phyloP scores from a whole-genome alignment of 2,888 invertebrate species.

The Gnatocerus cornutus region DNA sequence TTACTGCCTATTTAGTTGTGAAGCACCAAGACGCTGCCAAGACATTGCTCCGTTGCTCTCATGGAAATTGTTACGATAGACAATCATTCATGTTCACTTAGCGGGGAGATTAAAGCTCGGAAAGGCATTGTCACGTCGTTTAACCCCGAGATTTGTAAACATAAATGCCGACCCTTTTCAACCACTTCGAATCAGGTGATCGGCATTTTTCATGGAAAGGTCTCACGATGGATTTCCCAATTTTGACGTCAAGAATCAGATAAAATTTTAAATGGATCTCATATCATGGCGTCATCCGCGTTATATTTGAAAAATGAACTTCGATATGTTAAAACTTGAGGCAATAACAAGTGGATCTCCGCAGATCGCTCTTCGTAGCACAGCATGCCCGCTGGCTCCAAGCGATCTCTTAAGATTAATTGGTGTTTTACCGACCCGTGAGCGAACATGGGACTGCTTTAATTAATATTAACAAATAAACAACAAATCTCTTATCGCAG shows the following conservation, averaged over 20 bases:
- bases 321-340: slow-evolving; percentile 53
- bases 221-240: slow-evolving; percentile 2
- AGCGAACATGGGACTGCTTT: slow-evolving; percentile 60
- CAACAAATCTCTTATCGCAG: slow-evolving; percentile 52
- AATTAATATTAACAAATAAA: slow-evolving; percentile 61
- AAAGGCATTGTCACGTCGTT: slow-evolving; percentile 50
- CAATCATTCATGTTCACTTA: slow-evolving; percentile 57
- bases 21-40: slow-evolving; percentile 59
- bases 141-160: slow-evolving; percentile 32
- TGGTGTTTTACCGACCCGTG: slow-evolving; percentile 59
- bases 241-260: neutral
- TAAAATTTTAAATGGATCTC: slow-evolving; percentile 27
- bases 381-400: slow-evolving; percentile 55
- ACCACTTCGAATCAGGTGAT: slow-evolving; percentile 9
- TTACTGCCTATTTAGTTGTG: slow-evolving; percentile 65
- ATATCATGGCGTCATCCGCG: slow-evolving; percentile 28
- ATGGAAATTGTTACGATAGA: slow-evolving; percentile 55
- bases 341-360: slow-evolving; percentile 61
- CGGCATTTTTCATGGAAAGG: slow-evolving; percentile 8
- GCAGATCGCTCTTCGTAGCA: slow-evolving; percentile 54
- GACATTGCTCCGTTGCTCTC: slow-evolving; percentile 52
- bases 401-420: slow-evolving; percentile 61
- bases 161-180: slow-evolving; percentile 7
- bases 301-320: slow-evolving; percentile 46
- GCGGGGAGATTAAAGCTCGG: slow-evolving; percentile 53